Evolutionary conservation across 1,140 invertebrate genomes (phyloP).

Genomic region (Drosophila jambulina): DNA sequence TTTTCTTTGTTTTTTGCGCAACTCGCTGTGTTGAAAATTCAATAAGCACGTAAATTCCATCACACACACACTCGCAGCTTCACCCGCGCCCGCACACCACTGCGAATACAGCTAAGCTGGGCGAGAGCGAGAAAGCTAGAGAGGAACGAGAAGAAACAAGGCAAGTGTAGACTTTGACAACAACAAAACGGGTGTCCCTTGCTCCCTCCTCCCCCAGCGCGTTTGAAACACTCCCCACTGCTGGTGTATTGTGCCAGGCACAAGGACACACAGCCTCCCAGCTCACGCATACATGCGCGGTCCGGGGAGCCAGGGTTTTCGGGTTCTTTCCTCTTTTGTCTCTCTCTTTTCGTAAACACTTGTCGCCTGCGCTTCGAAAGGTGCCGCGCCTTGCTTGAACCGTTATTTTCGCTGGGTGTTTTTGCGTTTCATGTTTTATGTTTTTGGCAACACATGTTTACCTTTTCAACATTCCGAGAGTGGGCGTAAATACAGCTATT

Average conservation of each 20-base stretch:
- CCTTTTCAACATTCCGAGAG: constrained; percentile 28
- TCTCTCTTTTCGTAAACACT: constrained; percentile 69
- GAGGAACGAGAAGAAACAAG: constrained; percentile 42
- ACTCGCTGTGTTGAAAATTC: constrained; percentile 71
- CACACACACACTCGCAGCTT: constrained; percentile 45
- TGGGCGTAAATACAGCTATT: constrained; percentile 13
- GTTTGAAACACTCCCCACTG: constrained; percentile 3
- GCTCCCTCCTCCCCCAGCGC: not conserved
- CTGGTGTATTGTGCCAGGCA: constrained; percentile 65
- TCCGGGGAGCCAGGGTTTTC: constrained; percentile 31
- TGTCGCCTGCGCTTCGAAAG: constrained; percentile 47
- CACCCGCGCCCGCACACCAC: constrained; percentile 32
- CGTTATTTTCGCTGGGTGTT: constrained; percentile 29
- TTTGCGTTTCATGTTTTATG: constrained; percentile 26
- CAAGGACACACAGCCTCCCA: constrained; percentile 69
- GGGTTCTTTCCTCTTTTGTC: constrained; percentile 30
- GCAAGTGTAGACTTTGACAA: constrained; percentile 78
- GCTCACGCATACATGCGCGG: constrained; percentile 33
- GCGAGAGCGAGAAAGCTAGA: constrained; percentile 21
- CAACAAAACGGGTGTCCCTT: constrained; percentile 65
- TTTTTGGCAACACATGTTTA: constrained; percentile 60
- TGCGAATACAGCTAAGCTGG: constrained; percentile 17
- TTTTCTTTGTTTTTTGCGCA: constrained; percentile 46
- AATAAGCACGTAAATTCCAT: constrained; percentile 80
- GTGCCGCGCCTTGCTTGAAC: constrained; percentile 59